phyloP scores from a whole-genome alignment of 2,888 invertebrate species.

The Agrilus cyanescens region DNA sequence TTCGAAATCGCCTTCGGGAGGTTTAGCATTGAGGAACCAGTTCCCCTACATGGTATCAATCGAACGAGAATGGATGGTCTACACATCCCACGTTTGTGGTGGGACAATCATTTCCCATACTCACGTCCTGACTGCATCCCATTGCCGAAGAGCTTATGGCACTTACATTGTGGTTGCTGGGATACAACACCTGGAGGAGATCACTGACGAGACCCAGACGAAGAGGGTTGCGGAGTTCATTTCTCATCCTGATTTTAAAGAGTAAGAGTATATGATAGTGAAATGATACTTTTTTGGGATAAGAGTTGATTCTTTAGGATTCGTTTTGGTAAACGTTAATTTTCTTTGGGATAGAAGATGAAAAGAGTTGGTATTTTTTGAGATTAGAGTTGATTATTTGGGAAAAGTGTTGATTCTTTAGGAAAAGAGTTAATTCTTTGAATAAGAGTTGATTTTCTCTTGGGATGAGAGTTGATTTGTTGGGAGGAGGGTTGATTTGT shows the following conservation, averaged over 20 bases:
- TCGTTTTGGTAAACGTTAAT: too few species aligned
- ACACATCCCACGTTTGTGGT: conserved; percentile 35
- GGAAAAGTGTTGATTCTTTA: too few species aligned
- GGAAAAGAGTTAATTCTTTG: too few species aligned
- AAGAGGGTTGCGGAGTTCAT: conserved; percentile 30
- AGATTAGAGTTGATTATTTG: too few species aligned
- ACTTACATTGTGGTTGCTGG: conserved; percentile 34
- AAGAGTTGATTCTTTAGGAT: too few species aligned
- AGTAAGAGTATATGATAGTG: conserved; percentile 28
- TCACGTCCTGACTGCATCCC: conserved; percentile 41
- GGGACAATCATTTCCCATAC: conserved; percentile 36
- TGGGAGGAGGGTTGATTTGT: too few species aligned
- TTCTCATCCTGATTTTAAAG: conserved; percentile 37
- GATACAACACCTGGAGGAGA: conserved; percentile 32
- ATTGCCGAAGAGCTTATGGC: conserved; percentile 34
- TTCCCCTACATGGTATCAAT: conserved; percentile 1
- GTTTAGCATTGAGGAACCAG: not conserved
- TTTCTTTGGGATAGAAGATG: too few species aligned
- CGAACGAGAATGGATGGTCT: conserved; percentile 20
- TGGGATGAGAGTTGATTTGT: too few species aligned
- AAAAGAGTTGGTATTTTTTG: too few species aligned
- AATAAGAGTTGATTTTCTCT: too few species aligned
- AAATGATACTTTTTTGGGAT: too few species aligned
- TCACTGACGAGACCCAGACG: conserved; percentile 33
- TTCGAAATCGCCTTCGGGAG: not conserved